Evolutionary conservation across 2,113 vertebrate species (phyloP).

Genomic region (Oncorhynchus keta): DNA sequence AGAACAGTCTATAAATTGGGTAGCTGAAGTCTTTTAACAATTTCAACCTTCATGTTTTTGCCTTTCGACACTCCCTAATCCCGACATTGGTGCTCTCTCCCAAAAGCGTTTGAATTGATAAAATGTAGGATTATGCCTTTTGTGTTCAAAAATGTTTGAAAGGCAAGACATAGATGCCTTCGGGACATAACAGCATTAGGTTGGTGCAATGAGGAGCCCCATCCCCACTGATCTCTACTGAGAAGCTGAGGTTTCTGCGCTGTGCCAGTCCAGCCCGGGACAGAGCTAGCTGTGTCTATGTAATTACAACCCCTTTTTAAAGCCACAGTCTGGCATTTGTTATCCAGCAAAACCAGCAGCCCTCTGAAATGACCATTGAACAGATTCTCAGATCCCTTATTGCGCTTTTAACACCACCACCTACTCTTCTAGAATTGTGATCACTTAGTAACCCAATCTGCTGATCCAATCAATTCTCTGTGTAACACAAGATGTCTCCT

Average conservation of each 20-base stretch:
- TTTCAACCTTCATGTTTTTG: too few species aligned
- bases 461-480: constrained; percentile 59
- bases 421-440: constrained; percentile 40
- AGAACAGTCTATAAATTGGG: too few species aligned
- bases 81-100: too few species aligned
- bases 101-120: too few species aligned
- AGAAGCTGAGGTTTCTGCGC: background rate
- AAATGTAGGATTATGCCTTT: too few species aligned
- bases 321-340: too few species aligned
- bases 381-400: background rate
- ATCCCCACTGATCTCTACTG: background rate
- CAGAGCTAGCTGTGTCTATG: background rate
- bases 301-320: constrained; percentile 25
- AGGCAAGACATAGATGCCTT: background rate
- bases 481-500: constrained; percentile 63
- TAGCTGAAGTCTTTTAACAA: too few species aligned
- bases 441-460: constrained; percentile 57
- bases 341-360: too few species aligned
- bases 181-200: background rate
- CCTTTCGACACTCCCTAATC: too few species aligned
- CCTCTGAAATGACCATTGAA: too few species aligned
- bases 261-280: background rate
- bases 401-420: constrained; percentile 1
- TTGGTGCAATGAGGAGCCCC: background rate
- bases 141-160: too few species aligned